Evolutionary conservation across 2,797 vertebrate genomes (phyloP).

Genomic region (Linurgus olivaceus): DNA sequence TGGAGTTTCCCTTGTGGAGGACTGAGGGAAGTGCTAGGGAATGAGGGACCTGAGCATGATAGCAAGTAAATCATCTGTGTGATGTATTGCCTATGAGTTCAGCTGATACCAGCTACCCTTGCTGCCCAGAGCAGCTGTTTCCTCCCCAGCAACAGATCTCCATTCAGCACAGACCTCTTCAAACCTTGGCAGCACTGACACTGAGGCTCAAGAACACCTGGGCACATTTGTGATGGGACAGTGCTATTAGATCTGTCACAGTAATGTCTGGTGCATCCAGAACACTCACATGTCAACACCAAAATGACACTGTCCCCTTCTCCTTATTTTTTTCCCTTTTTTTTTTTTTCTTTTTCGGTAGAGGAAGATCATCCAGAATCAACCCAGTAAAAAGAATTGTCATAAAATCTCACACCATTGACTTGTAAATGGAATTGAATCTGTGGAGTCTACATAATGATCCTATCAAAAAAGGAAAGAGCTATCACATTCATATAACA

Average conservation of each 20-base stretch:
- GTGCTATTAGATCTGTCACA: background rate
- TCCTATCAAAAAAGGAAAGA: constrained; percentile 74
- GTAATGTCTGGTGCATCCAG: background rate
- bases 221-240: background rate
- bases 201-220: background rate
- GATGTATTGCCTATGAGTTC: background rate
- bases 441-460: constrained; percentile 78
- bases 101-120: background rate
- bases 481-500: constrained; percentile 74
- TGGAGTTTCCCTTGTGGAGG: background rate
- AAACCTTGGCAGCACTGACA: background rate
- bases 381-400: constrained; percentile 74
- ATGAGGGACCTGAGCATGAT: background rate
- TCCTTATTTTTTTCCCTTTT: background rate
- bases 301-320: background rate
- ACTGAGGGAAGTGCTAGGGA: background rate
- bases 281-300: background rate
- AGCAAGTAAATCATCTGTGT: background rate
- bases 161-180: background rate
- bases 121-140: background rate
- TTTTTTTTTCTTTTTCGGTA: background rate
- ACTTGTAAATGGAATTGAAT: constrained; percentile 83
- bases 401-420: constrained; percentile 80
- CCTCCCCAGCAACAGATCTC: background rate
- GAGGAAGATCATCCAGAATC: constrained; percentile 68